Evolutionary conservation across 2,888 invertebrate species (phyloP), one percentile per base, ranked within the genome.

Genomic region (Lissonota sp.): DNA sequence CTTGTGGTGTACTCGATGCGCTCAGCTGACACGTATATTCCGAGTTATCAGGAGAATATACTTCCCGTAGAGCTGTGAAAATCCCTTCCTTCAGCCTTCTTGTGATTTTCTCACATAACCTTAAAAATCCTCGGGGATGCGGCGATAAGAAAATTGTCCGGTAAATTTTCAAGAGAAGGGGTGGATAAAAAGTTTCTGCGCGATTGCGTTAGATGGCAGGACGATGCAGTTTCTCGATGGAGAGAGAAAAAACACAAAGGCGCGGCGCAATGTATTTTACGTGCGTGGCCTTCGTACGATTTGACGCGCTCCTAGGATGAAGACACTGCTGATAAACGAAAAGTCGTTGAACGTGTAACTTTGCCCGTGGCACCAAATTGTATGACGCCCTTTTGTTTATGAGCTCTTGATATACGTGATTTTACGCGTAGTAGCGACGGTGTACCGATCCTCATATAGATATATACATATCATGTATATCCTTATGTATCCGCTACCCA

Each of bases 251-350:
- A 6, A 39, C 12, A 49, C 39, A 44, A 67, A 49, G 67, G 74
- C 57, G 70, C 64, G 79, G 62, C 60, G 46, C 44, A 26, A 42
- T 49, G 42, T 69, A 80, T 74, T 74, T 60, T 14, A 79, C 70
- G 71, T 80, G 75, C 75, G 80, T 80, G 75, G 75, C 75, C 75
- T 75, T 75, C 46, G 51, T 66, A 14, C 64, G 12, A 66, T 55
- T 26, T 57, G 80, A 80, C 71, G 80, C 80, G 80, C 69, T 66
- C 6, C 53, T 73, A 62, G 42, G 62, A 37, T 14, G 5, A 66
- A 71, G 8, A 66, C 16, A 37, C 14, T 49, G 42, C 12, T 70
- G 0, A 6, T 10, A 37, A 46, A 58, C 46, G 55, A 51, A 71
- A 71, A 37, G 71, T 60, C 60, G 71, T 71, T 58, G 58, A 8